Percentiles rank a stretch among this genome's conserved stretches.
phyloP scores from a whole-genome alignment of 2,113 vertebrate genomes.

The Pholis gunnellus region DNA sequence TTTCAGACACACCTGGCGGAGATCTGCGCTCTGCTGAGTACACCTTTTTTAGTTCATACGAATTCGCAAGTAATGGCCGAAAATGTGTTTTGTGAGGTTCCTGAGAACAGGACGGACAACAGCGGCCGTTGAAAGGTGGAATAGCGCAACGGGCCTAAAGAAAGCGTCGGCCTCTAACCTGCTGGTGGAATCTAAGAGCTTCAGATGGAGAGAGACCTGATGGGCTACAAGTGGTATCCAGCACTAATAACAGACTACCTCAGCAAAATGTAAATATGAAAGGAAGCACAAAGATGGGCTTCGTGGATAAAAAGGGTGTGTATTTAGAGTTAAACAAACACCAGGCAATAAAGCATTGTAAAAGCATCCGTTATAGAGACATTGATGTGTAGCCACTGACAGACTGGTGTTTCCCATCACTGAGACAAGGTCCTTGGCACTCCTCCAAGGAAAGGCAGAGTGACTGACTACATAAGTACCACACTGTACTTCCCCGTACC shows the following conservation, averaged over 20 bases:
- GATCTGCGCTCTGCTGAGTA: too few relatives aligned
- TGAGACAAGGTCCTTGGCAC: constrained; percentile 53
- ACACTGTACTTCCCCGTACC: constrained; percentile 69
- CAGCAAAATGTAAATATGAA: constrained; percentile 50
- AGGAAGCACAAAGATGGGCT: constrained; percentile 55
- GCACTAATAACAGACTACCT: constrained; percentile 55
- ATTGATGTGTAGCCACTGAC: constrained; percentile 49
- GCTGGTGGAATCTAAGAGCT: constrained; percentile 60
- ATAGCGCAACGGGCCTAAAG: not conserved
- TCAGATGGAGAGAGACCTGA: constrained; percentile 47
- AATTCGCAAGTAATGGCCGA: too few relatives aligned
- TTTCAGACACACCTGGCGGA: too few relatives aligned
- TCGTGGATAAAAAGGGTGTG: constrained; percentile 23
- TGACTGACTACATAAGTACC: constrained; percentile 62
- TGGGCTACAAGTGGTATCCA: constrained; percentile 56
- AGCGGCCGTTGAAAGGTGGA: constrained; percentile 20
- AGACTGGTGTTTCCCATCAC: constrained; percentile 57
- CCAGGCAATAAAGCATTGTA: constrained; percentile 38
- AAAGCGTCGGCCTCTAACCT: constrained; percentile 18
- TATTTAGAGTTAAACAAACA: constrained; percentile 9
- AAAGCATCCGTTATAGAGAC: constrained; percentile 46
- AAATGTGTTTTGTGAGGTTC: too few relatives aligned
- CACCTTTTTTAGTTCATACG: too few relatives aligned
- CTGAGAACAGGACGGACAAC: not conserved
- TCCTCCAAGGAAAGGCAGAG: constrained; percentile 61